Conservation (phyloP, 1,140 invertebrate species). For the Harlomillsia oculata region DNA sequence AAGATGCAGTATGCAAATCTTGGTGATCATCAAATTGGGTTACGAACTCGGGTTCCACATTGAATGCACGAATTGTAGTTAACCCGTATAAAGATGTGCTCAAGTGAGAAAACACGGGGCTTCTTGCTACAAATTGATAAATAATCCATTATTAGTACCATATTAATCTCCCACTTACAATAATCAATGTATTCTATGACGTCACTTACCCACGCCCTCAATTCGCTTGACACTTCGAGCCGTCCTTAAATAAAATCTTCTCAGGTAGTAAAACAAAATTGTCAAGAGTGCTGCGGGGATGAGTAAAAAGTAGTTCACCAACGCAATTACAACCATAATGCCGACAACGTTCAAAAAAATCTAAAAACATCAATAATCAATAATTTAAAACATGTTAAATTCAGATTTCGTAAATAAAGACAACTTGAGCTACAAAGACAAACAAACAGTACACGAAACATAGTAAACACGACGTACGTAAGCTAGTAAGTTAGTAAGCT, state of each 20-base stretch:
- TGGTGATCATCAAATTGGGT: conserved; percentile 40
- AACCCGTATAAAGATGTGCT: conserved; percentile 54
- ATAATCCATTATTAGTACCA: not conserved
- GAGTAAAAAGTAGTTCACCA: conserved; percentile 45
- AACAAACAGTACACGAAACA: not conserved
- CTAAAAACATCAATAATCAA: not conserved
- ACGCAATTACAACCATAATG: conserved; percentile 40
- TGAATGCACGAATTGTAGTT: conserved; percentile 54
- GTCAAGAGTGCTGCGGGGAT: conserved; percentile 42
- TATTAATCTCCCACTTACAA: too few species aligned
- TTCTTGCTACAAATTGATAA: conserved; percentile 40
- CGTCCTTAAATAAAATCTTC: conserved; percentile 48
- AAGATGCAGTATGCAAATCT: conserved; percentile 22
- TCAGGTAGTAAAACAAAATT: conserved; percentile 44
- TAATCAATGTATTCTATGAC: too few species aligned
- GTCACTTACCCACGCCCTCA: conserved; percentile 43
- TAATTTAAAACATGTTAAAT: too few species aligned
- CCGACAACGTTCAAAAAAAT: conserved; percentile 29
- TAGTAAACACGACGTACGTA: not conserved
- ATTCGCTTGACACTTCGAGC: conserved; percentile 50
- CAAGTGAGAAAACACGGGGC: conserved; percentile 57
- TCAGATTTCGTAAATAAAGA: too few species aligned
- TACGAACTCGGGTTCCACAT: conserved; percentile 46
- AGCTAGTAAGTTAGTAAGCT: not conserved
- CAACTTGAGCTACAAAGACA: too few species aligned